These are phyloP conservation scores for Ceyx melanurus DNA, from an alignment of 2,113 vertebrate genomes.

Conservation along the genomic window DNA sequence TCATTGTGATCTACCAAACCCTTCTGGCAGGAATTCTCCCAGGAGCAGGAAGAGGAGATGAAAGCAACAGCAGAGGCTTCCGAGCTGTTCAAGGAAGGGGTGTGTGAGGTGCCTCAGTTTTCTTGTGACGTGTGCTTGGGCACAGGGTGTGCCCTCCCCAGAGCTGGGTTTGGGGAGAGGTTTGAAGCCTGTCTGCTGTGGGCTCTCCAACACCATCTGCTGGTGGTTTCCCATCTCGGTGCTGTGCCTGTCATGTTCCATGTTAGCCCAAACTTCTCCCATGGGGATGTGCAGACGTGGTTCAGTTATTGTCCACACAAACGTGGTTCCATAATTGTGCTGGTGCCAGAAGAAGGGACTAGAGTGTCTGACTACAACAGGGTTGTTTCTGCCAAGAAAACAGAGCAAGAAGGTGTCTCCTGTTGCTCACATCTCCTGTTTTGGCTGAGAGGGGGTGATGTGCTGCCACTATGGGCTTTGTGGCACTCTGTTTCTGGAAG, in stretches of 20 bases:
- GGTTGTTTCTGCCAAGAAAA: background rate
- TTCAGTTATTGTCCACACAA: background rate
- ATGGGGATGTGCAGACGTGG: accelerated
- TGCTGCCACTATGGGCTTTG: background rate
- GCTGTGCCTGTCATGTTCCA: background rate
- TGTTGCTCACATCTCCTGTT: background rate
- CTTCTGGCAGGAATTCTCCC: background rate
- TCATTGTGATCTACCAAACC: background rate
- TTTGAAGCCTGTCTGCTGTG: background rate
- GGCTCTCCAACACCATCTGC: background rate
- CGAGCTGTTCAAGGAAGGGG: background rate
- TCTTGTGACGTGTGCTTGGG: background rate
- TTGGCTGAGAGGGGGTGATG: background rate
- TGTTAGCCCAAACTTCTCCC: background rate
- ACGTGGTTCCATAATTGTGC: background rate
- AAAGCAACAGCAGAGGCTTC: background rate
- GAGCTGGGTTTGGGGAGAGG: background rate
- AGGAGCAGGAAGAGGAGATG: background rate
- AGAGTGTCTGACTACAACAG: background rate
- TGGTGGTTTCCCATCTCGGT: accelerated
- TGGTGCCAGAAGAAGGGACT: background rate
- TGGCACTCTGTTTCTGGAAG: background rate
- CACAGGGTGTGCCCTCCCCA: background rate
- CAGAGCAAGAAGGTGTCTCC: background rate
- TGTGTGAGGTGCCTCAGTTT: background rate